Evolutionary conservation across 2,888 invertebrate genomes (phyloP).

Genomic region (Nomada ruficornis): DNA sequence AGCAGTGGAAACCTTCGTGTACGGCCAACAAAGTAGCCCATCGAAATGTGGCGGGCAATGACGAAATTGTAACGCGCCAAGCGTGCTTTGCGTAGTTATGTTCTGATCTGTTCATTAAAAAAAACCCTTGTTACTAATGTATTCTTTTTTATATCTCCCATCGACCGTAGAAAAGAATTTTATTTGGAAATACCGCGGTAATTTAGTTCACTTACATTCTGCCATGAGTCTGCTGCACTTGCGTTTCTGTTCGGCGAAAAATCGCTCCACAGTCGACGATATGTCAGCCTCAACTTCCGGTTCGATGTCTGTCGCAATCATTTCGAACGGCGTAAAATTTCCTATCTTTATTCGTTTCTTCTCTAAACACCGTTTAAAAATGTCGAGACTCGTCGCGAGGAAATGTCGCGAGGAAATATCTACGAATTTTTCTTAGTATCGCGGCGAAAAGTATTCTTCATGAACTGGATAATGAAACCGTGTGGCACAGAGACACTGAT

Average conservation of each 20-base stretch:
- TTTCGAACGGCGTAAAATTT: background rate
- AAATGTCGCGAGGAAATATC: background rate
- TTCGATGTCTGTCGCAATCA: constrained; percentile 28
- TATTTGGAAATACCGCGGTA: background rate
- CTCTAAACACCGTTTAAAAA: background rate
- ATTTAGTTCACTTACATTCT: constrained; percentile 51
- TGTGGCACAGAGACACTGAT: constrained; percentile 6
- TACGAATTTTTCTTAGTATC: background rate
- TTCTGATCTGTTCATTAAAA: constrained; percentile 15
- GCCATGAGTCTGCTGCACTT: constrained; percentile 57
- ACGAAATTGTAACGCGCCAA: constrained; percentile 19
- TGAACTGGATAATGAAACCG: background rate
- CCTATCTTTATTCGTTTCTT: background rate
- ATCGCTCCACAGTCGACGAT: constrained; percentile 31
- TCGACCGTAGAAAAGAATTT: too few species aligned
- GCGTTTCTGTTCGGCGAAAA: constrained; percentile 55
- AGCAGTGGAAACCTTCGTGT: constrained; percentile 82
- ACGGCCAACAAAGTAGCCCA: constrained; percentile 86
- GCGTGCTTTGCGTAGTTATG: background rate
- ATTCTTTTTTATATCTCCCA: background rate
- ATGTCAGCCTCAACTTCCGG: background rate
- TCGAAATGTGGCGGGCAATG: constrained; percentile 85
- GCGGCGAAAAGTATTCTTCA: background rate
- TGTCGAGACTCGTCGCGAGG: background rate
- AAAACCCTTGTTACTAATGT: background rate